Evolutionary conservation across 2,113 vertebrate genomes (phyloP), one percentile per base, ranked within the genome.

Genomic region (Hippocampus mohnikei): DNA sequence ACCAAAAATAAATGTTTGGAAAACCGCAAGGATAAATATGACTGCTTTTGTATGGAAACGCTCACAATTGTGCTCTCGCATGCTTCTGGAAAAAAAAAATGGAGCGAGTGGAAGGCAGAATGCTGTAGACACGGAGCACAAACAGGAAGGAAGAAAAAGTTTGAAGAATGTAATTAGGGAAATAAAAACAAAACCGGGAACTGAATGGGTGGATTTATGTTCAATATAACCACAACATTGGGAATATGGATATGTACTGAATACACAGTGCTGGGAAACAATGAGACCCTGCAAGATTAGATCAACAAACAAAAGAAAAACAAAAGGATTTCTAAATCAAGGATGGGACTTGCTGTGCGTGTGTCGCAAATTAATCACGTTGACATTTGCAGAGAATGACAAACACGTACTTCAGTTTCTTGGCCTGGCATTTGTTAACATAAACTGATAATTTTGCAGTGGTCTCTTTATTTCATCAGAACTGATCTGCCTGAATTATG

Each of bases 21-120:
- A 90, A 91, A 89, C 89, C 90, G 75, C 87, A 56, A 81, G 85
- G 87, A 89, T 91, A 91, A 87, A 91, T 93, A 84, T 87, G 88
- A 88, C 84, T 79, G 79, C 80, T 84, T 37, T 46, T 78, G 81
- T 85, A 86, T 75, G 87, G 88, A 90, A 90, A 90, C 87, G 81
- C 80, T 85, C 81, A 81, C 82, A 86, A 91, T 89, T 91, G 86
- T 29, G 67, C 80, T 85, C 85, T 87, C 70, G 77, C 84, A 82
- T 81, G 75, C 78, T 76, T 81, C 66, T 74, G 33, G 0, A 25
- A 29, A 61, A 77, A 72, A 67, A 69, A 66, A 70, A 44, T 11
- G 69, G 66, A 72, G 81, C 77, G 40, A 69, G 71, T 5, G 29
- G 72, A 37, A 37, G 52, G n/a, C 52, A 10, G 52, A 53, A 53